These are phyloP conservation scores for Phyllotreta cruciferae DNA, from an alignment of 2,888 invertebrate genomes.

Conservation along the genomic window DNA sequence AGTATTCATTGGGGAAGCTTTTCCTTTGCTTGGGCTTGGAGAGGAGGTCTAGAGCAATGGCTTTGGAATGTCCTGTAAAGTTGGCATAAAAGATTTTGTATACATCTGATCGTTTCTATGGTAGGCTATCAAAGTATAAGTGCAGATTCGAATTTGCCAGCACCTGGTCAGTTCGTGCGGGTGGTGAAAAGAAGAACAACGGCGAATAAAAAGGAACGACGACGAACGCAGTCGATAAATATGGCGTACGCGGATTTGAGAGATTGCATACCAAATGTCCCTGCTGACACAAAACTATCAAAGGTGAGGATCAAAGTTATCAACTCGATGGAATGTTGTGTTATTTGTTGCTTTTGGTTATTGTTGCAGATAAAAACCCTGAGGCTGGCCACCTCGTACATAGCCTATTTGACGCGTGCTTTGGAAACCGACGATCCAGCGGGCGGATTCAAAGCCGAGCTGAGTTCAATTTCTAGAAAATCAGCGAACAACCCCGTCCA, in stretches of 20 bases:
- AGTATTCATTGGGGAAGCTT: conserved; percentile 34
- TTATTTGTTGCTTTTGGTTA: neutral
- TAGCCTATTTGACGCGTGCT: conserved; percentile 89
- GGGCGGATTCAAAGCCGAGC: conserved; percentile 86
- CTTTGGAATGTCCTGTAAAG: no score
- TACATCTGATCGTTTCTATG: no score
- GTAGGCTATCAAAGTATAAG: conserved; percentile 30
- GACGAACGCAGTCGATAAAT: conserved; percentile 93
- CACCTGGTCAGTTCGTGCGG: conserved; percentile 60
- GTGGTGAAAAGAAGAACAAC: conserved; percentile 84
- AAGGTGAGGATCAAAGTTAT: conserved; percentile 71
- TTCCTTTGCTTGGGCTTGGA: no score
- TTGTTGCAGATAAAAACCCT: conserved; percentile 87
- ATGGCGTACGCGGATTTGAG: conserved; percentile 91
- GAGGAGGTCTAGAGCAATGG: no score
- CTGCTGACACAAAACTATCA: conserved; percentile 92
- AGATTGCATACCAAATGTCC: conserved; percentile 96
- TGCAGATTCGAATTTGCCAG: conserved; percentile 37
- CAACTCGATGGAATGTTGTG: neutral
- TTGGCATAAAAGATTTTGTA: no score
- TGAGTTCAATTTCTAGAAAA: conserved; percentile 61
- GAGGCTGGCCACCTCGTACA: conserved; percentile 90
- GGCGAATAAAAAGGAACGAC: conserved; percentile 92
- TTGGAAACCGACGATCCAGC: conserved; percentile 86
- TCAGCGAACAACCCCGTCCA: conserved; percentile 49